Evolutionary conservation across 2,888 invertebrate species (phyloP), one percentile per base, ranked within the genome.

Genomic region (Protophormia terraenovae): DNA sequence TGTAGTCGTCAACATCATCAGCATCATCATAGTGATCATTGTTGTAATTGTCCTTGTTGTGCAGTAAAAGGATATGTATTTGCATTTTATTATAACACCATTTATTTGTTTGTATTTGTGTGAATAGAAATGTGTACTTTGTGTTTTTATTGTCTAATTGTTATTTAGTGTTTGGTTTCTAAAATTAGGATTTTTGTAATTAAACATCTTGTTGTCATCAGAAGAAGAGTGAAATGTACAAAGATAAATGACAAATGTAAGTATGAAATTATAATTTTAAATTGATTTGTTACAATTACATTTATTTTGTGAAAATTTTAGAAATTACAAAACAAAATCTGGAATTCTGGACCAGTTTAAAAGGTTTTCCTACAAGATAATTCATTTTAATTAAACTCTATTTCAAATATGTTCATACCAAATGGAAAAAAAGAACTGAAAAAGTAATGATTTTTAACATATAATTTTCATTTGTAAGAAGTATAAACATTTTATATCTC

Each of bases 21-120:
- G 38, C 58, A 29, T 47, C 38, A 77, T 32, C 58, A 22, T 35
- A 10, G 71, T 79, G 58, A 73, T 83, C 32, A 78, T 67, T 14
- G 32, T 69, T 47, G 53, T 66, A 72, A 66, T 55, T 66, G 38
- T 73, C 60, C 69, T 58, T 62, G 41, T 67, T 73, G 53, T 76
- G 64, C 2, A 45, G 47, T 27, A 27, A 38, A 32, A 60, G 24
- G 24, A 53, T 16, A 45, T 62, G 38, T 22, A 24, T 64, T 45
- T 79, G 60, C 22, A 71, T 79, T 62, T 79, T 53, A 78, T 29
- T 38, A 2, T 22, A 24, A 14, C n/a, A 64, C 38, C 19, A 32
- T 38, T 19, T 53, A 50, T 45, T 10, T 19, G 8, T 22, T n/a
- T 29, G 29, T 12, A 1, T 45, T 76, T 45, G 4, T 66, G 16